Evolutionary conservation across 1,140 invertebrate genomes (phyloP).

Genomic region (Ceratina calcarata): DNA sequence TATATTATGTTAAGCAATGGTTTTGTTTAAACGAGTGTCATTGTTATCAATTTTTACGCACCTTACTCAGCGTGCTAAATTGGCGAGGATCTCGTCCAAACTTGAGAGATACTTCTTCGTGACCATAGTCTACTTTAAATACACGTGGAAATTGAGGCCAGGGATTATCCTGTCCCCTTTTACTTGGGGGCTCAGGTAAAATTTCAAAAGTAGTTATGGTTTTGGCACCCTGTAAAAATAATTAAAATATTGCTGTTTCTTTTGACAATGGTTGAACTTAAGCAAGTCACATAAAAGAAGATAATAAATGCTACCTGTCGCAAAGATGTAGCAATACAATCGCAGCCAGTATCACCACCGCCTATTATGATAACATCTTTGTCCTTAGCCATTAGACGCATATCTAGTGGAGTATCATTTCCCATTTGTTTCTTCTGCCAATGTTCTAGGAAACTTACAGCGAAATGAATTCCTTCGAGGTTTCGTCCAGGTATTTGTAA

Average conservation of each 20-base stretch:
- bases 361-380: constrained; percentile 98
- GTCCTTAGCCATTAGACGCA: constrained; percentile 90
- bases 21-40: neutral
- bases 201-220: constrained; percentile 99
- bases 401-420: constrained; percentile 69
- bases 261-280: neutral
- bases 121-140: constrained; percentile 98
- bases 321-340: constrained; percentile 98
- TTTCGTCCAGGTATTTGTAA: constrained; percentile 91
- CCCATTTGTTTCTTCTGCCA: constrained; percentile 98
- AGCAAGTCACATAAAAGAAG: neutral
- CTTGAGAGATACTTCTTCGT: constrained; percentile 95
- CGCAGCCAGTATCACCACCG: constrained; percentile 99
- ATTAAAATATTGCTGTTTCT: neutral
- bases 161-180: constrained; percentile 92
- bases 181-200: constrained; percentile 92
- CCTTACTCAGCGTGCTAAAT: constrained; percentile 95
- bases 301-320: constrained; percentile 84
- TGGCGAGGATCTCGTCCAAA: constrained; percentile 96
- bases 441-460: constrained; percentile 97
- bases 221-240: constrained; percentile 88
- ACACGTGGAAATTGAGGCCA: constrained; percentile 99
- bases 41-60: constrained; percentile 65
- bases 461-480: constrained; percentile 96
- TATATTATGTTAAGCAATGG: no score